Conservation (phyloP, 2,113 vertebrate genomes). For the Coptodon rendalli region DNA sequence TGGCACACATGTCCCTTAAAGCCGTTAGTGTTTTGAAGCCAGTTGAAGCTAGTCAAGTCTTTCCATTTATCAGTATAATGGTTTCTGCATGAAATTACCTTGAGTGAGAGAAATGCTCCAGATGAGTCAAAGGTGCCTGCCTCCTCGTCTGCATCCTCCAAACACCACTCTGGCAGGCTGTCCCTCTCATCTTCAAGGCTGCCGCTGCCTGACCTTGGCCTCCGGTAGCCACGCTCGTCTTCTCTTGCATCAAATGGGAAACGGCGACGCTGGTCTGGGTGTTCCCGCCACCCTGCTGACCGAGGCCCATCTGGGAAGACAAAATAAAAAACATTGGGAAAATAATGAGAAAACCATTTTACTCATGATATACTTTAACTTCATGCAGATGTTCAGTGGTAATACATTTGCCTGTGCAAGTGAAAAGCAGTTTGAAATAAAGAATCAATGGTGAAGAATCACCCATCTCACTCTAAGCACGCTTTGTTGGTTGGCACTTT, state of each 20-base stretch:
- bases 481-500: not conserved
- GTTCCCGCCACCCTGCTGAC: conserved; percentile 91
- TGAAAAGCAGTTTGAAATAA: not conserved
- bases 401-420: not conserved
- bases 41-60: not conserved
- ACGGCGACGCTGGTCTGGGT: conserved; percentile 86
- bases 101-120: conserved; percentile 91
- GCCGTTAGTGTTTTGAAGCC: not conserved
- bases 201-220: conserved; percentile 87
- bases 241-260: conserved; percentile 94
- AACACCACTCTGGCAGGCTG: conserved; percentile 94
- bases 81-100: conserved; percentile 36
- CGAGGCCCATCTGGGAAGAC: conserved; percentile 75
- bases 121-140: conserved; percentile 98
- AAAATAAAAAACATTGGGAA: not conserved
- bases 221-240: conserved; percentile 87
- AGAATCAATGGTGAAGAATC: not conserved
- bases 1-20: not conserved
- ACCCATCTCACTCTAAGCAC: not conserved
- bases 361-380: not conserved
- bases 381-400: not conserved
- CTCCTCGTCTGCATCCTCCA: conserved; percentile 96
- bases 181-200: conserved; percentile 94
- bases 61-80: not conserved
- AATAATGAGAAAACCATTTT: not conserved